phyloP scores from a whole-genome alignment of 37 sponge, comb jelly and placozoan genomes.

The Halichondria panicea region DNA sequence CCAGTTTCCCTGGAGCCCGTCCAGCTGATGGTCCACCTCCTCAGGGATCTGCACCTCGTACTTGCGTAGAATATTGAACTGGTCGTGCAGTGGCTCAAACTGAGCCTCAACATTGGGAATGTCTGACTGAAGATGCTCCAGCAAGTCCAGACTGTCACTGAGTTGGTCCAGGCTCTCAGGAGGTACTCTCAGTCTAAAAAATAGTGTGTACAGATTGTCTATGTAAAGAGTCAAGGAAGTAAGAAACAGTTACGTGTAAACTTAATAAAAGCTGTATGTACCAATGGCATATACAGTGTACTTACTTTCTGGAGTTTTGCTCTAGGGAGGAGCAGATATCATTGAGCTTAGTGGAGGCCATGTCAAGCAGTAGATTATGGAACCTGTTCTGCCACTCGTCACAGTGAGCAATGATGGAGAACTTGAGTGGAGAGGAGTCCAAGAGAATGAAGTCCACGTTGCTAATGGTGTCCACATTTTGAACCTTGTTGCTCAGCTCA shows the following conservation, averaged over 20 bases:
- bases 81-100: slow-evolving; percentile 91
- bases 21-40: slow-evolving; percentile 36
- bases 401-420: slow-evolving; percentile 84
- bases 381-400: slow-evolving; percentile 93
- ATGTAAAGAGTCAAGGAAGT: not conserved
- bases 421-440: slow-evolving; percentile 96
- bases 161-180: slow-evolving; percentile 89
- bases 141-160: slow-evolving; percentile 77
- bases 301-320: slow-evolving; percentile 73
- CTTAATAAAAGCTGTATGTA: too few species aligned
- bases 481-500: slow-evolving; percentile 89
- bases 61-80: slow-evolving; percentile 90
- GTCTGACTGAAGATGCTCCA: slow-evolving; percentile 80
- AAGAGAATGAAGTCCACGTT: slow-evolving; percentile 94
- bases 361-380: slow-evolving; percentile 83
- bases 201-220: not conserved
- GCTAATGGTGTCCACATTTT: slow-evolving; percentile 90
- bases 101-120: slow-evolving; percentile 76
- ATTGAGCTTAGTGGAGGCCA: slow-evolving; percentile 82
- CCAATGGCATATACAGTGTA: too few species aligned
- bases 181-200: slow-evolving; percentile 69
- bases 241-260: too few species aligned
- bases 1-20: slow-evolving; percentile 57
- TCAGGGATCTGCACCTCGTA: slow-evolving; percentile 79
- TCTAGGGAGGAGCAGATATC: slow-evolving; percentile 63